Percentiles rank a stretch among this genome's conserved stretches.
Conservation (phyloP, 2,113 vertebrate genomes). For the Eira barbara region DNA sequence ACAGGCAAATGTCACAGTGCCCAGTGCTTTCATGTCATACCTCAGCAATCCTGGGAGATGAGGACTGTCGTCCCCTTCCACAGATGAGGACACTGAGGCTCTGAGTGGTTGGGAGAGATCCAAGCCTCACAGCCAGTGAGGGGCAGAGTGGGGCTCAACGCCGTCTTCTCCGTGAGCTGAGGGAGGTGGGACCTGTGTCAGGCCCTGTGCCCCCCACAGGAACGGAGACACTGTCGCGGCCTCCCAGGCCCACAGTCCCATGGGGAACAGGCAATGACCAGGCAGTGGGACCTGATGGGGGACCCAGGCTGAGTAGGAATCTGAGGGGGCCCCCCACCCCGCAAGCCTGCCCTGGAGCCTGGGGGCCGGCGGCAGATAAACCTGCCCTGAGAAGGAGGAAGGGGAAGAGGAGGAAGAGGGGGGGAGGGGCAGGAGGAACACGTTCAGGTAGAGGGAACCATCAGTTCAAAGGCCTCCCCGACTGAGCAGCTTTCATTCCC, state of each 20-base stretch:
- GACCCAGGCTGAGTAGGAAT: not conserved
- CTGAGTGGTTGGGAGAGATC: not conserved
- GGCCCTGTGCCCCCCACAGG: not conserved
- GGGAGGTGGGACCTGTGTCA: not conserved
- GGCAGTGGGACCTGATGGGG: not conserved
- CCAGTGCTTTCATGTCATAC: rapidly evolving
- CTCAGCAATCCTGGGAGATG: not conserved
- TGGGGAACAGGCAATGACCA: rapidly evolving
- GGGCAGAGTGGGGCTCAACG: not conserved
- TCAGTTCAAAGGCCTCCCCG: not conserved
- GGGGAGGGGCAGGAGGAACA: not conserved
- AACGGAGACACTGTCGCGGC: not conserved
- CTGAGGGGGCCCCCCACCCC: not conserved
- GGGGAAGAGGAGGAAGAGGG: not conserved
- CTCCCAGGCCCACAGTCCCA: not conserved
- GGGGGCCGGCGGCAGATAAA: not conserved
- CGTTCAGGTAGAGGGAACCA: not conserved
- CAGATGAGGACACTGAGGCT: not conserved
- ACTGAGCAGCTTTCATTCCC: not conserved
- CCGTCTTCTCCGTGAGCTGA: not conserved
- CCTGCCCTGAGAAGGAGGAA: not conserved
- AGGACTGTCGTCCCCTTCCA: not conserved
- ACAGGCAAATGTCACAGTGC: too few species aligned
- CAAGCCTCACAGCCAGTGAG: not conserved
- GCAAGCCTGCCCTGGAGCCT: not conserved